Conservation (phyloP, 2,113 vertebrate genomes). For the Phycodurus eques region DNA sequence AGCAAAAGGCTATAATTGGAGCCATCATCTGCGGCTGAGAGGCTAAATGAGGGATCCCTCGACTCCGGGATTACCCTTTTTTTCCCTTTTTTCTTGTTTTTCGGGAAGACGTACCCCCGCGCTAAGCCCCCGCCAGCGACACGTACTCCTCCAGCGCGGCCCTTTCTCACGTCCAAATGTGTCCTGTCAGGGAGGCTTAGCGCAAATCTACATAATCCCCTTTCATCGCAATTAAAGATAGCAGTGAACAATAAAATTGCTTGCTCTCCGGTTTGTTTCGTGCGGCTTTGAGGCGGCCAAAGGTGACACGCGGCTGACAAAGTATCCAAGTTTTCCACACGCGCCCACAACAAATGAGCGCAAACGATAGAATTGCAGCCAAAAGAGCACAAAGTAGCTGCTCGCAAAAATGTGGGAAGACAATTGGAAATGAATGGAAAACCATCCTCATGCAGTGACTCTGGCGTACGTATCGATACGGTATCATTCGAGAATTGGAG, state of each 20-base stretch:
- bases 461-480: too few relatives aligned
- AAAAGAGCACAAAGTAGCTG: neutral
- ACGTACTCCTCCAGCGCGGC: conserved; percentile 75
- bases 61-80: conserved; percentile 78
- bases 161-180: conserved; percentile 77
- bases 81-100: conserved; percentile 25
- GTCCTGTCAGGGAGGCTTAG: conserved; percentile 79
- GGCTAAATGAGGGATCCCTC: conserved; percentile 75
- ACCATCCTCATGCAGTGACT: too few relatives aligned
- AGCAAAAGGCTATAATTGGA: conserved; percentile 62
- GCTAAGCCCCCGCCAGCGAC: conserved; percentile 77
- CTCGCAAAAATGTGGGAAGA: neutral
- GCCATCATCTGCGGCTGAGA: conserved; percentile 70
- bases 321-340: conserved; percentile 25
- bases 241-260: conserved; percentile 82
- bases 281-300: conserved; percentile 59
- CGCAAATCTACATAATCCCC: conserved; percentile 81
- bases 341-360: neutral
- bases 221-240: conserved; percentile 83
- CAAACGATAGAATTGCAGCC: neutral
- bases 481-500: too few relatives aligned
- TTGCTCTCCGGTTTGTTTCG: conserved; percentile 78
- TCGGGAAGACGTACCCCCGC: conserved; percentile 67
- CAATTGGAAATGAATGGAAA: neutral
- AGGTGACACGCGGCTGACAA: conserved; percentile 39